Evolutionary conservation across 2,113 vertebrate species (phyloP).

Genomic region (Heterotis niloticus): DNA sequence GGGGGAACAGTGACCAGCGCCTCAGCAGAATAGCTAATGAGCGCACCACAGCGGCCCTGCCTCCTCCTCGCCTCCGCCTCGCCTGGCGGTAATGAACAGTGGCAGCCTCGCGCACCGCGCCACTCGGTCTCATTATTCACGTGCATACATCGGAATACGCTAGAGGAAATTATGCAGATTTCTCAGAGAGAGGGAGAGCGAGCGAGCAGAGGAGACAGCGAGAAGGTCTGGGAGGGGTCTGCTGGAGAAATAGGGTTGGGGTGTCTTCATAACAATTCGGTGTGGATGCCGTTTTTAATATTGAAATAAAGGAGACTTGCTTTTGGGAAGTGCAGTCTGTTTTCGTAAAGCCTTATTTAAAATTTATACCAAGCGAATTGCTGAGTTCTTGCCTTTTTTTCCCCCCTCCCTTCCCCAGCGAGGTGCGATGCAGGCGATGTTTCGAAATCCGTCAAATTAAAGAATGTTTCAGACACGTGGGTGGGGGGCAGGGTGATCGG

Average conservation of each 20-base stretch:
- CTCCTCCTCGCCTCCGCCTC: constrained; percentile 34
- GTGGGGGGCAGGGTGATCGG: not conserved
- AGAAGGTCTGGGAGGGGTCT: constrained; percentile 26
- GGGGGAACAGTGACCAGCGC: constrained; percentile 35
- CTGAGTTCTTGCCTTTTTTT: constrained; percentile 23
- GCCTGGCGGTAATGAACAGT: constrained; percentile 53
- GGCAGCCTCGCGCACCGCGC: constrained; percentile 49
- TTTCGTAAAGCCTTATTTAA: constrained; percentile 40
- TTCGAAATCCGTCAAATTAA: constrained; percentile 36
- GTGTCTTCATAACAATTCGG: constrained; percentile 39
- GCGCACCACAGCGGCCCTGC: constrained; percentile 43
- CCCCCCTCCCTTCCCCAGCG: not conserved
- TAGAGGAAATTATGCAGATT: constrained; percentile 55
- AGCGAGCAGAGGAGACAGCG: constrained; percentile 21
- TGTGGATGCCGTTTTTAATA: constrained; percentile 44
- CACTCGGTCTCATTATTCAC: constrained; percentile 56
- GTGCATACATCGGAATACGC: constrained; percentile 56
- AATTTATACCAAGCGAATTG: constrained; percentile 40
- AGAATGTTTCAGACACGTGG: constrained; percentile 29
- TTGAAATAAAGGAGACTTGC: constrained; percentile 42
- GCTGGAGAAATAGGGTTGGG: constrained; percentile 21
- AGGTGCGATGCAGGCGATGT: constrained; percentile 30
- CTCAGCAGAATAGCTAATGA: constrained; percentile 53
- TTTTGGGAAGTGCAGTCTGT: constrained; percentile 34
- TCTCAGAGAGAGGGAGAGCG: constrained; percentile 30